phyloP scores from a whole-genome alignment of 30 jellyfish, hydroid and myxozoan genomes.

The Nemopilema nomurai region DNA sequence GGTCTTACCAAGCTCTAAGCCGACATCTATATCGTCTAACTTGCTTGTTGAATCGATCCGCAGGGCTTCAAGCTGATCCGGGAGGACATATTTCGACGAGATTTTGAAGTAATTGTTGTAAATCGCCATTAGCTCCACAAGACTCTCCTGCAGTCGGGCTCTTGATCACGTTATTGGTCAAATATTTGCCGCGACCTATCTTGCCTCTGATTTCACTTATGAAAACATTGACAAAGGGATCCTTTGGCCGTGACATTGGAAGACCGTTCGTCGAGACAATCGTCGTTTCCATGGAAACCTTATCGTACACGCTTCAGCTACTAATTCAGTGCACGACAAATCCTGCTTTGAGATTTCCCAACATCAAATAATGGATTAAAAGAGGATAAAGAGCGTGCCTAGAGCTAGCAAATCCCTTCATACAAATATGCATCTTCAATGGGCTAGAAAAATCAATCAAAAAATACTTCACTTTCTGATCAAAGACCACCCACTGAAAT shows the following conservation, averaged over 20 bases:
- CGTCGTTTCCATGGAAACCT: not conserved
- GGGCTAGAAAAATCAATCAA: not conserved
- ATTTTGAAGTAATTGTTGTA: constrained; percentile 34
- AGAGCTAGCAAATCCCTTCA: not conserved
- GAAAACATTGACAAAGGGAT: not conserved
- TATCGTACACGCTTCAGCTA: not conserved
- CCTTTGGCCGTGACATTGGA: not conserved
- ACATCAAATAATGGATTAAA: not conserved
- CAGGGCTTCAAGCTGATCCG: constrained; percentile 25
- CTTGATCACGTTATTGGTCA: not conserved
- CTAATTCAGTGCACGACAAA: not conserved
- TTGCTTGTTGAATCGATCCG: constrained; percentile 24
- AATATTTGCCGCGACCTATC: not conserved
- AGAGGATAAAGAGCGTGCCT: not conserved
- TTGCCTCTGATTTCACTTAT: not conserved
- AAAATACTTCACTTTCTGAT: not conserved
- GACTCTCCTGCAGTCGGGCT: not conserved
- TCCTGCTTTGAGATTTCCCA: not conserved
- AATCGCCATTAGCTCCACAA: constrained; percentile 21
- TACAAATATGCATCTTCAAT: not conserved
- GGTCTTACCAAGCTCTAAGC: not conserved
- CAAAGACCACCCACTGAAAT: not conserved
- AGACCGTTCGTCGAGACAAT: not conserved
- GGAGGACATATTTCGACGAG: constrained; percentile 45
- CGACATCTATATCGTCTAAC: constrained; percentile 15